Base-by-base conservation (phyloP, 1,140 invertebrate genomes). In the Drosophila mauritiana region DNA sequence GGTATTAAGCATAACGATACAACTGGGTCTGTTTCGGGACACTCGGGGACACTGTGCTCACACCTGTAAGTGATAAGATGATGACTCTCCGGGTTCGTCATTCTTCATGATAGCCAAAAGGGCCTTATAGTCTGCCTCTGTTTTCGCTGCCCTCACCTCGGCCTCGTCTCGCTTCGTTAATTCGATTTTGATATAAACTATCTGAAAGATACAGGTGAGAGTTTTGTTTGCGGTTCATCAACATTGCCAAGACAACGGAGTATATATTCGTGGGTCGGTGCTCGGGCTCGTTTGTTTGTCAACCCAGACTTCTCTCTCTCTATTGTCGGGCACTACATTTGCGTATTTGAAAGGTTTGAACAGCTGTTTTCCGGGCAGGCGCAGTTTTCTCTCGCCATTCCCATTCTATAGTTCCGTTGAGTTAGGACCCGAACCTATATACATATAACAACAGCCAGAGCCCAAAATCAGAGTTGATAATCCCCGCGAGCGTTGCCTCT, bases 181-280 rank as follows among this genome's bases (percentile, higher is more conserved):
- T 79, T 83, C 72, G 61, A 84, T 77, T 89, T 77, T 83, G 83
- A 88, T 89, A 89, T 67, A 88, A 88, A 88, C 84, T 89, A 88
- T 89, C 83, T 88, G 83, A 88, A 88, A 88, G 63, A 88, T 83
- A 88, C 43, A 86, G 78, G 59, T 75, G 61, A 83, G 53, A 58
- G 65, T 76, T 80, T 61, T 86, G 70, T 86, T 86, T 88, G 80
- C 67, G 55, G 59, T 89, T 83, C 75, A 80, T 73, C 79, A 89
- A 52, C 75, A 86, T 73, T 76, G 75, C 83, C 83, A 76, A 58
- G 73, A 34, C 73, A 76, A 76, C 73, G 37, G 51, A n/a, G 46
- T 31, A 13, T 43, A 48, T 51, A 20, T 53, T 69, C 25, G 63
- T 69, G 31, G 49, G 42, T 57, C 42, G 54, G 25, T 49, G 64